Conservation (phyloP, 2,888 invertebrate genomes). For the Petrolisthes cinctipes region DNA sequence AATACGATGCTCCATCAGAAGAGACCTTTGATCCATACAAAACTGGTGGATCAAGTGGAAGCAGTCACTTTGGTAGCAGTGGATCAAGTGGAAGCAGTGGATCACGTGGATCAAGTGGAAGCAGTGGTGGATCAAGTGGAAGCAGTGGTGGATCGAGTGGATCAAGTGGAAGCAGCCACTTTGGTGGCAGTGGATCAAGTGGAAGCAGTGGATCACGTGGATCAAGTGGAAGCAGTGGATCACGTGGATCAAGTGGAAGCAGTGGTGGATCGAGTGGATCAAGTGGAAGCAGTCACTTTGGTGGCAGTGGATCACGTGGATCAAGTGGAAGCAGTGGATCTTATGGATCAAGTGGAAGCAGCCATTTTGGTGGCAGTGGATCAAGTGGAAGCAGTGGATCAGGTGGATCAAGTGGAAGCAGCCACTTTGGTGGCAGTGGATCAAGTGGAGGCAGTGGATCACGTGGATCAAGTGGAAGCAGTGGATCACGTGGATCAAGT, state of each 20-base stretch:
- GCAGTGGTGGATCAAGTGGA: conserved; percentile 14
- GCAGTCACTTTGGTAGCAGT: not conserved
- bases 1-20: not conserved
- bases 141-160: conserved; percentile 14
- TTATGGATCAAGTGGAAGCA: conserved; percentile 12
- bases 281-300: not conserved
- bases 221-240: not conserved
- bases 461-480: conserved; percentile 27
- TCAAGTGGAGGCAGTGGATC: not conserved
- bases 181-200: conserved; percentile 15
- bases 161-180: not conserved
- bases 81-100: conserved; percentile 23
- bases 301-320: conserved; percentile 29
- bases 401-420: conserved; percentile 32
- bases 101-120: conserved; percentile 16
- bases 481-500: not conserved
- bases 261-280: conserved; percentile 15
- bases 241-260: not conserved
- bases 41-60: conserved; percentile 12
- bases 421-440: no score
- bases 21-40: no score
- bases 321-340: conserved; percentile 1
- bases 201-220: conserved; percentile 27
- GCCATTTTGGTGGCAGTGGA: conserved; percentile 6
- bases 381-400: not conserved